These are phyloP conservation scores for Conger conger DNA, from an alignment of 2,113 vertebrate species.

Conservation along the genomic window DNA sequence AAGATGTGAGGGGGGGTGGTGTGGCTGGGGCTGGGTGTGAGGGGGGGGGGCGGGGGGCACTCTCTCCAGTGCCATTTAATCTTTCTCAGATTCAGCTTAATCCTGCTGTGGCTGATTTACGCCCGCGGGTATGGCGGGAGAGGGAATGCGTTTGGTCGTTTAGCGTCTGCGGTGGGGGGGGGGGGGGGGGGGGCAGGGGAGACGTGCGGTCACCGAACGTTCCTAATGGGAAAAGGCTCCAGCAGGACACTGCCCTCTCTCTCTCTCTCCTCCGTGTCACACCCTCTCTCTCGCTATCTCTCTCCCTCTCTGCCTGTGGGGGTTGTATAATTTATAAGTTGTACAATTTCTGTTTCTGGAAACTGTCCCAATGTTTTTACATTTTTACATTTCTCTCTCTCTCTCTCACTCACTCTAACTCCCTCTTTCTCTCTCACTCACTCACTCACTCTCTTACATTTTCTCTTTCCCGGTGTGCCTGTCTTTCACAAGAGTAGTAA, in stretches of 20 bases:
- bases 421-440: not conserved
- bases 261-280: not conserved
- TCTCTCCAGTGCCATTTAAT: conserved; percentile 61
- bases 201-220: conserved; percentile 25
- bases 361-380: too few species aligned
- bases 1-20: conserved; percentile 60
- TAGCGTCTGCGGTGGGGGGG: conserved; percentile 24
- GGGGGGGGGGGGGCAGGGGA: not conserved
- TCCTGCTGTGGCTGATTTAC: conserved; percentile 57
- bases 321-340: too few species aligned
- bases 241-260: conserved; percentile 19
- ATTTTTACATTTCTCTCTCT: too few species aligned
- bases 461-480: not conserved
- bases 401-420: too few species aligned
- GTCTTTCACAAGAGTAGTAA: conserved; percentile 40
- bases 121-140: conserved; percentile 54
- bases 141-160: conserved; percentile 56
- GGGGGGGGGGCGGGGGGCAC: too few species aligned
- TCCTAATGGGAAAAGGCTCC: conserved; percentile 33
- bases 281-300: too few species aligned
- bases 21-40: not conserved
- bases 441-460: not conserved
- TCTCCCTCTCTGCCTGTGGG: too few species aligned
- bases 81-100: conserved; percentile 57
- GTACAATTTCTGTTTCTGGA: too few species aligned